phyloP scores from a whole-genome alignment of 1,140 invertebrate species.

The Philopotamus ludificatus region DNA sequence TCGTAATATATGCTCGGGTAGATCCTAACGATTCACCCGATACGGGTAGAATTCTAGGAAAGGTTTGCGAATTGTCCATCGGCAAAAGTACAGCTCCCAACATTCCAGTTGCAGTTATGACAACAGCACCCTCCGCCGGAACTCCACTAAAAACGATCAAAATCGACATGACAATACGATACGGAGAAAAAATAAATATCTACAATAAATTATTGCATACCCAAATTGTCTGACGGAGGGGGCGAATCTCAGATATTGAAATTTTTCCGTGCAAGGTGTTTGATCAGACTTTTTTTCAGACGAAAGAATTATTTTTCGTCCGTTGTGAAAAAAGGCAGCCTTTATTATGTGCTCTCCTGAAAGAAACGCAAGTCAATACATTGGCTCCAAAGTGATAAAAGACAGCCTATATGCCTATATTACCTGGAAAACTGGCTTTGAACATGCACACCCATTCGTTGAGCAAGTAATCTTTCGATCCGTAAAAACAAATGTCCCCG shows the following conservation, averaged over 20 bases:
- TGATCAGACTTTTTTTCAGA: constrained; percentile 77
- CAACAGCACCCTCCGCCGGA: constrained; percentile 75
- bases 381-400: too few species aligned
- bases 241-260: constrained; percentile 70
- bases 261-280: constrained; percentile 80
- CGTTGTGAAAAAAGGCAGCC: constrained; percentile 82
- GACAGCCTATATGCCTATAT: background rate
- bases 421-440: constrained; percentile 53
- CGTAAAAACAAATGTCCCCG: constrained; percentile 76
- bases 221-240: constrained; percentile 86
- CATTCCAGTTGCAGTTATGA: constrained; percentile 83
- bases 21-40: constrained; percentile 70
- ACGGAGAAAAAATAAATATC: background rate
- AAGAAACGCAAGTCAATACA: too few species aligned
- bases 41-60: constrained; percentile 47
- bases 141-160: constrained; percentile 55
- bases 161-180: background rate
- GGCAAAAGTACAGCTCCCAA: constrained; percentile 68
- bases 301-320: constrained; percentile 64
- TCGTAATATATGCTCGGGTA: constrained; percentile 70
- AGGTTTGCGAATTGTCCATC: constrained; percentile 46
- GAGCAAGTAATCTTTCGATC: constrained; percentile 73
- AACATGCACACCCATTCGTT: constrained; percentile 73
- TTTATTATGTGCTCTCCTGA: constrained; percentile 78
- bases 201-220: constrained; percentile 40